Base-by-base conservation (phyloP, 2,797 vertebrate genomes). In the Cynodonichthys magdalenae region DNA sequence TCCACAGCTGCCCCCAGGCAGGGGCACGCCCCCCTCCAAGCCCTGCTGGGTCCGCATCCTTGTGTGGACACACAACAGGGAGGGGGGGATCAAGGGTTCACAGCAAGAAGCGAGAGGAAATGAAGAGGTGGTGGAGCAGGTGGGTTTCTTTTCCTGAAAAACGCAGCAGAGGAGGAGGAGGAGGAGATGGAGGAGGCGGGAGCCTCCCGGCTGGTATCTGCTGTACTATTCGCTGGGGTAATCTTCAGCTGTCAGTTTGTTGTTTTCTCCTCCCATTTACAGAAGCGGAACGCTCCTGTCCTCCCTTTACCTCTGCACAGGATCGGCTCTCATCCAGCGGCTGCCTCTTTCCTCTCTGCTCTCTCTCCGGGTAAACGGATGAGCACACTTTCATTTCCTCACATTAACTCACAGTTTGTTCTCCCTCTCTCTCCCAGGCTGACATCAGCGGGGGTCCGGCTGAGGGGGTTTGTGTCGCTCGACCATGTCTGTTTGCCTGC, bases 41-140 rank as follows among this genome's bases (percentile, higher is more conserved):
- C 94, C 93, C 77, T 95, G 96, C 92, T 94, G 95, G 85, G 95
- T 95, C 92, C 94, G 93, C 93, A 93, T 92, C 77, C 55, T 78
- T 75, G 77, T 56, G 28, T 48, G 49, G 71, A 71, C 45, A 59
- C 53, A 51, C 55, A 69, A 53, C 59, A 36, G 62, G 49, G 53
- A 42, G 28, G 47, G 41, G 71, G 18, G 18, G 4, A 36, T 27
- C 4, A 56, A 9, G 66, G 58, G 56, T 19, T 63, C 41, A 34
- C 60, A 67, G 69, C 46, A 52, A 60, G 49, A 74, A 60, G 53
- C 53, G n/a, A 59, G 63, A 46, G 66, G 63, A 45, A 53, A 66
- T 6, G 24, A 61, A 62, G 42, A 63, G 59, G 52, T 69, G 58
- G 46, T 61, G 57, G 50, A 68, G 72, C 79, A 82, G 81, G 78